Evolutionary conservation across 2,797 vertebrate species (phyloP), one percentile per base, ranked within the genome.

Genomic region (Rhabdomys pumilio): DNA sequence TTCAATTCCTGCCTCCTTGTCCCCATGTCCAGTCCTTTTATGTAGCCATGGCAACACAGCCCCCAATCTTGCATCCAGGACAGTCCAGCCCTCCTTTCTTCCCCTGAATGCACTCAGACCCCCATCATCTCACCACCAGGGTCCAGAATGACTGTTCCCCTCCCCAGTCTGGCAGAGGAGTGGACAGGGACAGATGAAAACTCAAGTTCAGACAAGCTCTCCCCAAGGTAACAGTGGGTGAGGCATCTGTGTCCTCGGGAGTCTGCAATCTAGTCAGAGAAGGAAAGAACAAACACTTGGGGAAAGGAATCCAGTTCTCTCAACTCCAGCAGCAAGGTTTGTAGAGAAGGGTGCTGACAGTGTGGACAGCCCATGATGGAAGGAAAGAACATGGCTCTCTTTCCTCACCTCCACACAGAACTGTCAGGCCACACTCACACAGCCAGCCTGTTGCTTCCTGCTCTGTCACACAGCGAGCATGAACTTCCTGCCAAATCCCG

Each of bases 31-130:
- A n/a, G 26, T 26, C 89, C 29, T 31, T 8, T 44, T 15, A 17
- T 7, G 22, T 0, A 6, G 11, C 26, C 81, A 41, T 47, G 4
- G 80, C 57, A 57, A 57, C 41, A 81, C 3, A 26, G 50, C 8
- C 12, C 17, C 44, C 11, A 41, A 34, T 44, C 3, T 12, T 0
- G 3, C 3, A 0, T 89, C 31, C 41, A 24, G 17, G 31, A 34
- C 17, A 3, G 26, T n/a, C 9, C 38, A 38, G 15, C 10, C 44
- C 47, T 22, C 5, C 67, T 47, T 34, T 22, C 92, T 63, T 69
- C 38, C n/a, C 26, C 0, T 0, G 4, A 9, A 22, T 47, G 57
- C 9, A 7, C 38, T 44, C 31, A 31, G 38, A 22, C 61, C 9
- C 29, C 19, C 59, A 8, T 20, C 38, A 15, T n/a, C 69, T 73